Evolutionary conservation across 1,140 invertebrate species (phyloP).

Genomic region (Dinoponera quadriceps): DNA sequence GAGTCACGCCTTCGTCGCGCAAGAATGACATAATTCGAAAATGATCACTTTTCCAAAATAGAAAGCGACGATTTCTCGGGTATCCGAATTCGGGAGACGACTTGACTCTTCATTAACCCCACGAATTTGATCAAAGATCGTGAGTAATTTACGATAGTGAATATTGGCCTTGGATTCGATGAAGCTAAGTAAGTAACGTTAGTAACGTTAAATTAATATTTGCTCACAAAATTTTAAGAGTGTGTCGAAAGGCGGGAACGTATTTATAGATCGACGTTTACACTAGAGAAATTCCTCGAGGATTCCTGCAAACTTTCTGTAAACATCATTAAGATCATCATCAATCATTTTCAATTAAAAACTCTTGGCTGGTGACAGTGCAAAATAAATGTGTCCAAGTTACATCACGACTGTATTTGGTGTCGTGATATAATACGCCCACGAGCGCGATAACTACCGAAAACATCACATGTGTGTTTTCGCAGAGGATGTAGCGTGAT

Average conservation of each 20-base stretch:
- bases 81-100: too few relatives aligned
- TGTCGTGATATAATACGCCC: background rate
- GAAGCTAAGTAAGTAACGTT: conserved; percentile 4
- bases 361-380: background rate
- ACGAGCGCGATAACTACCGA: background rate
- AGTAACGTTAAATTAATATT: background rate
- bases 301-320: background rate
- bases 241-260: background rate
- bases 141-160: too few relatives aligned
- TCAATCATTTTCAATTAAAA: background rate
- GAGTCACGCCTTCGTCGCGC: background rate
- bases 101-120: too few relatives aligned
- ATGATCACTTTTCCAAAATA: background rate
- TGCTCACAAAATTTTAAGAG: conserved; percentile 25
- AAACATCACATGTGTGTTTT: conserved; percentile 8
- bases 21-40: background rate
- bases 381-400: conserved; percentile 13
- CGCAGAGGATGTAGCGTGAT: background rate
- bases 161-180: too few relatives aligned
- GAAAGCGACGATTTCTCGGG: background rate
- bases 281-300: conserved; percentile 3
- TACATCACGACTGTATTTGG: background rate
- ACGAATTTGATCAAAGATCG: too few relatives aligned
- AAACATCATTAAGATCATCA: conserved; percentile 5
- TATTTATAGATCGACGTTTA: background rate